phyloP scores from a whole-genome alignment of 2,888 invertebrate genomes.

The Timandra comae region DNA sequence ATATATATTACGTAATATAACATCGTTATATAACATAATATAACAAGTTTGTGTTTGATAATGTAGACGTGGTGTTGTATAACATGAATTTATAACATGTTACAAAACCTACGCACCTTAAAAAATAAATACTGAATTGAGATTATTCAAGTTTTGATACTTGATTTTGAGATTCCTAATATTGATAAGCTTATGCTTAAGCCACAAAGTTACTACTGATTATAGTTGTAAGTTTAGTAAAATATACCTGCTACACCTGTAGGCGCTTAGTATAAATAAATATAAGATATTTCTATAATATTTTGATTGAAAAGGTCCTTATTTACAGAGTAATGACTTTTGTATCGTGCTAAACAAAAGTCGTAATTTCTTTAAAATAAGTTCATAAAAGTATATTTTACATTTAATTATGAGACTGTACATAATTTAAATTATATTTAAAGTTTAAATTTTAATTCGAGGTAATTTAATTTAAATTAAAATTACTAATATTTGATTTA shows the following conservation, averaged over 20 bases:
- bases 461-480: background rate
- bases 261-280: background rate
- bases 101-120: too few relatives aligned
- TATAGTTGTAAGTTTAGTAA: conserved; percentile 26
- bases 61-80: too few relatives aligned
- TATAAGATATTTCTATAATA: too few relatives aligned
- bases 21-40: too few relatives aligned
- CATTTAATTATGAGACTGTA: conserved; percentile 37
- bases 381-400: background rate
- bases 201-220: conserved; percentile 40
- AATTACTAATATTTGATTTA: conserved; percentile 1
- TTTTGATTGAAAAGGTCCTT: too few relatives aligned
- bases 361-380: too few relatives aligned
- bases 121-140: conserved; percentile 8
- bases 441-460: background rate
- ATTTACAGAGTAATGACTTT: too few relatives aligned
- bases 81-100: too few relatives aligned
- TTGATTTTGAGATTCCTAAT: conserved; percentile 52
- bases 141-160: conserved; percentile 21
- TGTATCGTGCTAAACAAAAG: too few relatives aligned
- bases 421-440: conserved; percentile 20
- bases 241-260: conserved; percentile 7
- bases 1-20: too few relatives aligned
- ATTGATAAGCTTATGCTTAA: conserved; percentile 37
- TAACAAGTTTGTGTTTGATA: too few relatives aligned